Base-by-base conservation (phyloP, 2,888 invertebrate genomes). In the Lochmaea crataegi region DNA sequence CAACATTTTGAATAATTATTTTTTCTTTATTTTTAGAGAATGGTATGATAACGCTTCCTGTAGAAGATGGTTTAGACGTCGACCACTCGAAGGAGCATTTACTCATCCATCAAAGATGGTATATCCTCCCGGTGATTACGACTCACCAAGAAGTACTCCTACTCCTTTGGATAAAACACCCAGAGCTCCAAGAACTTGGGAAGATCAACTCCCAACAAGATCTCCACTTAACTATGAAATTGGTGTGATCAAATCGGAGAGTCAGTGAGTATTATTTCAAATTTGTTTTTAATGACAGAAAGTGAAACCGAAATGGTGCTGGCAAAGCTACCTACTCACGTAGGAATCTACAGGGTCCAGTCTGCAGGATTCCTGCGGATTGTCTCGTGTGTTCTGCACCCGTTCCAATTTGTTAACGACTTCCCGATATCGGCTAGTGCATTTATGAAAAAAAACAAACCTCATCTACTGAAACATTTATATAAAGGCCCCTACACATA, bases 81-180 rank as follows among this genome's bases (percentile, higher is more conserved):
- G 95, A 26, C 93, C 95, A 64, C 89, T 97, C 45, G 92, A 92
- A 83, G 94, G 94, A 68, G 96, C 96, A 66, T 95, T 94, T 88
- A 94, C 94, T 38, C 95, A 97, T 86, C 96, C 96, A n/a, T 96
- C 96, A 65, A 93, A 92, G 86, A 97, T 97, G 96, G 95, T 97
- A 2, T 97, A 97, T 87, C 96, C 96, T 70, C 96, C 96, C 1
- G 95, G 94, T 4, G 91, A 93, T 79, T 88, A 89, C 14, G 95
- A 94, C 85, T 95, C 96, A 0, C 96, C 96, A 0, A 93, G 94
- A 84, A 90, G 92, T 80, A 91, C 92, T 0, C 94, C 94, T 0
- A 92, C 92, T 65, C 82, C 80, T 22, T 90, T 91, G 1, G 88
- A 87, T 53, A 85, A 82, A 80, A 88, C 74, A 82, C 87, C 86